Base-by-base conservation (phyloP, 2,888 invertebrate species). In the Harmothoe impar region DNA sequence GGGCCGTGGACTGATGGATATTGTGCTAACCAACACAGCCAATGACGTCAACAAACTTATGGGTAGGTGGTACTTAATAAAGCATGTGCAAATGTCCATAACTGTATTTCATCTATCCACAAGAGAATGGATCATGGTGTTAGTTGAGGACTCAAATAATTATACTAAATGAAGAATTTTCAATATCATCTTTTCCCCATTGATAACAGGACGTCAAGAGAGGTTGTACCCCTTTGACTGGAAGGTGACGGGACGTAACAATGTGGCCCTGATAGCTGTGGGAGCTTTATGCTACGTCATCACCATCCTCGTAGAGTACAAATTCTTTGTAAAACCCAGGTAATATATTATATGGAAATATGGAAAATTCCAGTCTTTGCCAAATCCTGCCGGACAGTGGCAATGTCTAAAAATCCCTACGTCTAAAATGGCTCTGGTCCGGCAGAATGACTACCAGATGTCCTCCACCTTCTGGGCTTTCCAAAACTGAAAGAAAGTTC, bases 1-100 rank as follows among this genome's bases (percentile, higher is more conserved):
- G 25, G 98, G 97, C 0, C 97, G 98, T 94, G 98, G 97, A 0
- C 95, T 98, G 72, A 96, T 98, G 20, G 97, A 97, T 94, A 97
- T 98, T 92, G 86, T 90, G 12, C 81, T 90, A 0, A 54, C 56
- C 0, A 51, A 52, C 7, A 90, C 90, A 5, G 56, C 51, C 35
- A 90, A 81, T 25, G 81, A 90, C 31, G 56, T 90, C 33, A 90
- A 81, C 52, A n/a, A 56, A 31, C 90, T 90, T 7, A 52, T 90
- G 23, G 81, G 90, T 90, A 31, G 54, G 90, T 90, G 0, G 62
- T 5, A n/a, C 10, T 52, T n/a, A 62, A 15, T 20, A n/a, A 62
- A n/a, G 35, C 23, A 77, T 29, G 77, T 29, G 7, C 17, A n/a
- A n/a, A n/a, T 43, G 43, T 43, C 43, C 43, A 43, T 43, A 43